Base-by-base conservation (phyloP, 2,113 vertebrate genomes). In the Aegotheles bennettii region DNA sequence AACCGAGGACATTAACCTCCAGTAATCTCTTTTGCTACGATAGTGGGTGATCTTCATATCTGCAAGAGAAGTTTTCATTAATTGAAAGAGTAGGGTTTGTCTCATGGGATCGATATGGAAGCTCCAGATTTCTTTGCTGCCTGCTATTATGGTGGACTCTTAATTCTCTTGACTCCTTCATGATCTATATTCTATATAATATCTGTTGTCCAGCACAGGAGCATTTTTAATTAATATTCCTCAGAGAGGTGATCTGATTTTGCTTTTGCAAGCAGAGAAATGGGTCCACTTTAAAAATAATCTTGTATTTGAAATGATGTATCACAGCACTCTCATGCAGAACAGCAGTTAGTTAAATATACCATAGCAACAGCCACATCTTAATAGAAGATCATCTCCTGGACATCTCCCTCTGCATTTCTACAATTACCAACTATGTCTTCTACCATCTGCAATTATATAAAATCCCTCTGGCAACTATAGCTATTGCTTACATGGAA, bases 401-500 rank as follows among this genome's bases (percentile, higher is more conserved):
- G 94, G 95, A 90, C 93, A 96, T 95, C 85, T 96, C 93, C 88
- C 93, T 90, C 88, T 92, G 88, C 86, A 90, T 96, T 92, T 93
- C 84, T 96, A 92, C 94, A 96, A 94, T 96, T 96, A 95, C 56
- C 60, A 88, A 35, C 81, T 68, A 45, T 38, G 74, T 90, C 74
- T 90, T 61, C 67, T 87, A 92, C 94, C 78, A 94, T 87, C 68
- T 85, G 93, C 90, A 97, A 95, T 91, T 92, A 92, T 3, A 91
- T 65, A 89, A 93, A 96, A 83, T 85, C 93, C 94, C 86, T 91
- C 75, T 90, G 83, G 94, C 84, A 96, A 93, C 59, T 61, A 36
- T n/a, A 93, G 77, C 78, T 89, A 94, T 94, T 92, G 94, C 95
- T 95, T 97, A 94, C 91, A 88, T 40, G 59, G 91, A 97, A 96